Percentiles rank a stretch among this genome's conserved stretches.
Evolutionary conservation across 1,140 invertebrate genomes (phyloP).

Genomic region (Subanguina moxae): DNA sequence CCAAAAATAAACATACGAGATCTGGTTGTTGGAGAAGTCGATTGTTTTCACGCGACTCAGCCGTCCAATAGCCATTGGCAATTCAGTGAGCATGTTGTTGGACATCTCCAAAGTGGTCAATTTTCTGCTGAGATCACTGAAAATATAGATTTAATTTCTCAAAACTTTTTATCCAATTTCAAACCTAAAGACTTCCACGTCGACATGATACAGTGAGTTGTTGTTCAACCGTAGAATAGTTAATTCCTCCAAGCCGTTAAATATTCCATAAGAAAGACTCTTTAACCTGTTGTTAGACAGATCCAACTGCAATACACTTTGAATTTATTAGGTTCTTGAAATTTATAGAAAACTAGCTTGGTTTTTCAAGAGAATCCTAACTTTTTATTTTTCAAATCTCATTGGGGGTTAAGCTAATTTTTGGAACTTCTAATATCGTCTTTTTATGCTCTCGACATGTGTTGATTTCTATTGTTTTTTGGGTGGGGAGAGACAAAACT

Average conservation of each 20-base stretch:
- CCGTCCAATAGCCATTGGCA: slow-evolving; percentile 46
- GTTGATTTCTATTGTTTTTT: too few species aligned
- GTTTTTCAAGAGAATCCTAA: too few species aligned
- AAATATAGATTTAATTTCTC: slow-evolving; percentile 3
- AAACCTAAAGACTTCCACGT: slow-evolving; percentile 37
- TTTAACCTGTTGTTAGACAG: slow-evolving; percentile 44
- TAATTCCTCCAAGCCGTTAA: slow-evolving; percentile 45
- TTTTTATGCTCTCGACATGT: too few species aligned
- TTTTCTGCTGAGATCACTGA: slow-evolving; percentile 2
- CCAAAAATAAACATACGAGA: slow-evolving; percentile 27
- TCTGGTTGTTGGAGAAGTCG: slow-evolving; percentile 44
- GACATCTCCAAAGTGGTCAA: slow-evolving; percentile 34
- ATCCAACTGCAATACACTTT: slow-evolving; percentile 52
- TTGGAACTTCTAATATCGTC: too few species aligned
- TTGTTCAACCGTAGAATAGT: slow-evolving; percentile 33
- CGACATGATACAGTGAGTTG: slow-evolving; percentile 45
- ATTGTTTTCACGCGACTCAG: slow-evolving; percentile 38
- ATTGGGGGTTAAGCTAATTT: too few species aligned
- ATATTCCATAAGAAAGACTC: slow-evolving; percentile 32
- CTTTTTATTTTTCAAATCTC: too few species aligned
- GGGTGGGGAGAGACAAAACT: too few species aligned
- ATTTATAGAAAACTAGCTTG: too few species aligned
- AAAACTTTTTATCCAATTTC: slow-evolving; percentile 6
- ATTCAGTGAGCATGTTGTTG: slow-evolving; percentile 39
- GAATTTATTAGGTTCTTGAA: too few species aligned